Evolutionary conservation across 2,888 invertebrate species (phyloP), one percentile per base, ranked within the genome.

Genomic region (Stenurella melanura): DNA sequence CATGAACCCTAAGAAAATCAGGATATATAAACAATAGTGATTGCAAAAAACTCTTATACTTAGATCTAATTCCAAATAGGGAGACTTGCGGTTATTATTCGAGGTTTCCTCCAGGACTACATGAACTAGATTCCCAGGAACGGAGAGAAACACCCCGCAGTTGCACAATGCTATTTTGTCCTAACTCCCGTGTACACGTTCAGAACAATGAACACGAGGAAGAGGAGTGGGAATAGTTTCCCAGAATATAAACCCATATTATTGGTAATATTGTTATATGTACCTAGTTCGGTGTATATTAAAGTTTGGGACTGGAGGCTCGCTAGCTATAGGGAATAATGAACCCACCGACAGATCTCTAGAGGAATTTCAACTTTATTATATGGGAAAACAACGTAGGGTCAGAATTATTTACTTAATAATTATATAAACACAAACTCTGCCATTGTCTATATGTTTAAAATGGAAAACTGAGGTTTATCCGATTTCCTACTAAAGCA

Each of bases 231-330:
- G 69, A 57, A 69, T 69, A 69, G 69, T 69, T 69, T 69, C 69
- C 57, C 34, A 56, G 34, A 57, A 69, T 69, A 57, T 69, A 30
- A 34, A 26, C 58, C 69, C 69, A 58, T 69, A 69, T 69, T 57
- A 57, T 56, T 57, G 57, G 57, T 69, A 69, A 30, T 34, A 69
- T 38, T 57, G 58, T 69, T 57, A 69, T 34, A 60, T 34, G 26
- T 26, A 69, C 69, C 69, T 69, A 68, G 68, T 68, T 68, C n/a
- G 57, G 18, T 30, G 69, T 57, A 64, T 64, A 64, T 64, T 64
- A 64, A 64, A 64, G 64, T 64, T 64, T 30, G 68, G 68, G 68
- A 54, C n/a, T 56, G 30, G 15, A 54, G 56, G 26, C 19, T 21
- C 15, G 26, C 64, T 12, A n/a, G 42, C 64, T 10, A 38, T 42